Percentiles rank a stretch among this genome's conserved stretches.
phyloP scores from a whole-genome alignment of 2,888 invertebrate species.

The Bruchidius siliquastri region DNA sequence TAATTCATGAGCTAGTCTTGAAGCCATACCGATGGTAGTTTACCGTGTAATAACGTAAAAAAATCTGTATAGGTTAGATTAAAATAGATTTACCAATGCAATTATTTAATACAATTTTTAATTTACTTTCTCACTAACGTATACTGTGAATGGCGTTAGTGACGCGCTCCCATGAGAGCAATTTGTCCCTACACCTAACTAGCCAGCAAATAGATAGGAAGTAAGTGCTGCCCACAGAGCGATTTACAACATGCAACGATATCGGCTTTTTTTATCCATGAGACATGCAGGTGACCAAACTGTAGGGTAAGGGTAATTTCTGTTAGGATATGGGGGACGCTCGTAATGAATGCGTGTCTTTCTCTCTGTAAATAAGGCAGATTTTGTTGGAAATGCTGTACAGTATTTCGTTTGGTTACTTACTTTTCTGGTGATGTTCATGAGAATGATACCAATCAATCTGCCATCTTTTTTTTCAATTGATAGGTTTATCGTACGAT shows the following conservation, averaged over 20 bases:
- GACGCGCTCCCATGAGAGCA: constrained; percentile 2
- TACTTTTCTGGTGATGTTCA: not conserved
- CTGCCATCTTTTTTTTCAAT: no score
- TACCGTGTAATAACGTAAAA: no score
- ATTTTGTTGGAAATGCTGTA: not conserved
- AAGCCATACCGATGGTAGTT: no score
- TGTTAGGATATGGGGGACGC: not conserved
- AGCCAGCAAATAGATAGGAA: constrained; percentile 1
- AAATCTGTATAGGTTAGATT: no score
- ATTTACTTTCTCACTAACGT: not conserved
- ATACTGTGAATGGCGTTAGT: not conserved
- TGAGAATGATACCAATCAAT: no score
- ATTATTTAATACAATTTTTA: no score
- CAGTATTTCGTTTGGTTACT: not conserved
- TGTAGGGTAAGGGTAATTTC: not conserved
- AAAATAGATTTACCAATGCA: no score
- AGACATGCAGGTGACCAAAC: not conserved
- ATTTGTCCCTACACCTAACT: constrained; percentile 7
- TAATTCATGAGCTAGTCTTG: no score
- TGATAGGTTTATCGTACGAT: no score
- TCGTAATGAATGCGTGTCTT: no score
- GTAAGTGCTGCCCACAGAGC: constrained; percentile 2
- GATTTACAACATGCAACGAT: constrained; percentile 4
- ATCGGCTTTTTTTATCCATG: not conserved
- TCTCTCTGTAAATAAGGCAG: not conserved